Evolutionary conservation across 23 tunicate species (phyloP).

Genomic region (Botrylloides violaceus): DNA sequence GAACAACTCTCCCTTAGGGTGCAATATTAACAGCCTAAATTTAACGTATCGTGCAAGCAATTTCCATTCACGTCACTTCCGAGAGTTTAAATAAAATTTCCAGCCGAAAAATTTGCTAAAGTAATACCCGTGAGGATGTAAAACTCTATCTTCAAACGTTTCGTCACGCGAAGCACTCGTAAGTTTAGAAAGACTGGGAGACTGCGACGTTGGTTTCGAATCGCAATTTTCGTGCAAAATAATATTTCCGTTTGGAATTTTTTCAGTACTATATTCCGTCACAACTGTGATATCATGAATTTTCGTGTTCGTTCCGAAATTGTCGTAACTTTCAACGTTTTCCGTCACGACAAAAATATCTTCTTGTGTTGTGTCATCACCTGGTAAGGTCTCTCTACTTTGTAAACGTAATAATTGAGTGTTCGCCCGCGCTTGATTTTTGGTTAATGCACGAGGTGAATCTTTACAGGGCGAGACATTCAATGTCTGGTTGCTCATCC

Average conservation of each 20-base stretch:
- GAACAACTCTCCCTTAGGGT: background rate
- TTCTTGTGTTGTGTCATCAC: too few relatives aligned
- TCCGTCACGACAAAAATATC: background rate
- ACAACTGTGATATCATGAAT: too few relatives aligned
- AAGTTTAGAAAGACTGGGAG: background rate
- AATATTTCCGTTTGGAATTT: background rate
- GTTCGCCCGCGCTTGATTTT: background rate
- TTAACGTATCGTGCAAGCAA: too few relatives aligned
- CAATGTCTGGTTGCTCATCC: background rate
- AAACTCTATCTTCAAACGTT: background rate
- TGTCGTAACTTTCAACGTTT: background rate
- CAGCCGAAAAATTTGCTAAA: background rate
- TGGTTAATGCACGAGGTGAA: conserved; percentile 6
- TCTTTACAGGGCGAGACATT: conserved; percentile 24
- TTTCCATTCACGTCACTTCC: background rate
- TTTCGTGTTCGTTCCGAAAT: too few relatives aligned
- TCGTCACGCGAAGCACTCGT: background rate
- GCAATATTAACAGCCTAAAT: background rate
- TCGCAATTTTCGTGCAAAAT: too few relatives aligned
- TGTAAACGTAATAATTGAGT: conserved; percentile 6
- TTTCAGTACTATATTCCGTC: too few relatives aligned
- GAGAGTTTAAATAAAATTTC: background rate
- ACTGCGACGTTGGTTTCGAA: too few relatives aligned
- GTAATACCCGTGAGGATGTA: background rate
- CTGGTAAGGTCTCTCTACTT: background rate